Evolutionary conservation across 2,888 invertebrate genomes (phyloP).

Genomic region (Branchipolynoe longqiensis): DNA sequence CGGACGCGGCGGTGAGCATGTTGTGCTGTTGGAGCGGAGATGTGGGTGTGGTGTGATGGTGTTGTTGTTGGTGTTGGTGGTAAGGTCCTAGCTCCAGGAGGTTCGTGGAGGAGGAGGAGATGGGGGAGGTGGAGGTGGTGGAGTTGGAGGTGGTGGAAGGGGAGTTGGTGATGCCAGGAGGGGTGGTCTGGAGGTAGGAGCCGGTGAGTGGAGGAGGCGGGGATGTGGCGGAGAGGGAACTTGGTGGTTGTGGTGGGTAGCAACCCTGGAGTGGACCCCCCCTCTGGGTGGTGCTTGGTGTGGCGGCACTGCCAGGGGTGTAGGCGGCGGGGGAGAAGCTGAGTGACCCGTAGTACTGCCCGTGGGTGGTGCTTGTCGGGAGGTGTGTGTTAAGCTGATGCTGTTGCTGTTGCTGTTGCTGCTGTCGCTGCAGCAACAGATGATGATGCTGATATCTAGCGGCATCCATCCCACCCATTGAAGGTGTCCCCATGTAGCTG

Average conservation of each 20-base stretch:
- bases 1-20: no score
- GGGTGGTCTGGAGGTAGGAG: not conserved
- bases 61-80: conserved; percentile 18
- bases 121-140: not conserved
- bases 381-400: not conserved
- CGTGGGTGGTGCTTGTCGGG: not conserved
- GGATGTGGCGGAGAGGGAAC: not conserved
- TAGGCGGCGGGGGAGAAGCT: not conserved
- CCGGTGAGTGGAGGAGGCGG: conserved; percentile 5
- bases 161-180: not conserved
- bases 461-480: no score
- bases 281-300: not conserved
- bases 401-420: not conserved
- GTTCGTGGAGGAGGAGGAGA: conserved; percentile 15
- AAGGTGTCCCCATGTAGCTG: no score
- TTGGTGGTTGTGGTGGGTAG: not conserved
- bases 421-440: not conserved
- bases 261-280: not conserved
- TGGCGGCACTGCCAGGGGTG: not conserved
- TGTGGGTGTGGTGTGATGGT: conserved; percentile 1
- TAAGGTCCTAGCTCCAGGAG: not conserved
- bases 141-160: not conserved
- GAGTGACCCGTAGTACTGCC: not conserved
- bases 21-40: no score
- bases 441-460: conserved; percentile 12